Evolutionary conservation across 1,140 invertebrate genomes (phyloP).

Genomic region (Anastatus disparis): DNA sequence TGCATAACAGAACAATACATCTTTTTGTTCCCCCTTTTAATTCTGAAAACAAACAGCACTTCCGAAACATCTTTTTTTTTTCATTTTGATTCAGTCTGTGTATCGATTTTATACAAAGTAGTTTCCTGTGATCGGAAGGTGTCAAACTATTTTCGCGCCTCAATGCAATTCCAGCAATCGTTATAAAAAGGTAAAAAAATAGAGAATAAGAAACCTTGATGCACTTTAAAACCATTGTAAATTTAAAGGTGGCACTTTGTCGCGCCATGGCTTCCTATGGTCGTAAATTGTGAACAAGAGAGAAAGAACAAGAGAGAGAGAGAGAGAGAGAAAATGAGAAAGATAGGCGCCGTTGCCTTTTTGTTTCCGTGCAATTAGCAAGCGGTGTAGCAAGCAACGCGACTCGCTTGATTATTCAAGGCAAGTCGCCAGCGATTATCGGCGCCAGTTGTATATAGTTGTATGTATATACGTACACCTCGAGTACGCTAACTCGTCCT

Average conservation of each 20-base stretch:
- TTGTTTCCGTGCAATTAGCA: slow-evolving; percentile 2
- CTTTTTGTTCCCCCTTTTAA: no score
- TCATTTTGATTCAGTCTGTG: no score
- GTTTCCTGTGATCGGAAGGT: slow-evolving; percentile 28
- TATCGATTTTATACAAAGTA: not conserved
- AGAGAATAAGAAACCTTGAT: not conserved
- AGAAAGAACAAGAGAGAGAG: no score
- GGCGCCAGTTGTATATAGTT: no score
- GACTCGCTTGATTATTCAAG: slow-evolving; percentile 5
- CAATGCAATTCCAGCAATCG: not conserved
- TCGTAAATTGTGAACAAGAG: slow-evolving; percentile 8
- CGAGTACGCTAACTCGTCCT: no score
- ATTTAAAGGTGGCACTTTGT: slow-evolving; percentile 12
- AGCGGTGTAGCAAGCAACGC: not conserved
- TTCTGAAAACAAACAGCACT: not conserved
- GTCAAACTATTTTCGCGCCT: slow-evolving; percentile 7
- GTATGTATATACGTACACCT: no score
- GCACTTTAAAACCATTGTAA: slow-evolving; percentile 3
- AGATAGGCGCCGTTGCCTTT: not conserved
- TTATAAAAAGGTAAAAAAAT: no score
- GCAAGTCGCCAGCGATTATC: slow-evolving; percentile 9
- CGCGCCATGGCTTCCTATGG: not conserved
- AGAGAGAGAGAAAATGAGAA: no score
- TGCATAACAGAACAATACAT: not conserved
- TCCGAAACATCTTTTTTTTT: not conserved